Base-by-base conservation (phyloP, 2,797 vertebrate species). In the Sebastiscus albofasciatus region DNA sequence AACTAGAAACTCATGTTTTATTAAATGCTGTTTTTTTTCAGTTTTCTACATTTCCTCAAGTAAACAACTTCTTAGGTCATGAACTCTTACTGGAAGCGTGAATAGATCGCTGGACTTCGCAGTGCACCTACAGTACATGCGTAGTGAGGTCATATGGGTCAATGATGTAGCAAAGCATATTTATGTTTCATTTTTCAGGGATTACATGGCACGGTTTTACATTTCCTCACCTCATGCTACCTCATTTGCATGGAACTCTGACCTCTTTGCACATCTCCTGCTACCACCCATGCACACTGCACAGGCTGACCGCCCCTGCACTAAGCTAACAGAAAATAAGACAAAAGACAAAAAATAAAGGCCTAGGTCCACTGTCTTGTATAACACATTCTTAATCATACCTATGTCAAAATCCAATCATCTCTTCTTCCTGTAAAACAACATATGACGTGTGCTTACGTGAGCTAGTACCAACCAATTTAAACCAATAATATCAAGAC, bases 1-100 rank as follows among this genome's bases (percentile, higher is more conserved):
- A 72, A 77, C 56, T 1, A 72, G 27, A 72, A 26, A 27, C 9
- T 42, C 12, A 34, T 77, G 31, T 71, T 71, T 27, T 65, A 72
- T 77, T 55, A 12, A 77, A 72, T 1, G 22, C 12, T 6, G 4
- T 66, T 26, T 36, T n/a, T 59, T n/a, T 34, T 46, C 29, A 54
- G 16, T 29, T 55, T 18, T 39, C 39, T 10, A 29, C 42, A 69
- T 36, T 64, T 72, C 65, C n/a, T 61, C 2, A 1, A 29, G 24
- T 46, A 72, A 72, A 61, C 68, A 24, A 42, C 46, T 20, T 55
- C 33, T 68, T 0, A 34, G 42, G 34, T 82, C 34, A 11, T 20
- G 62, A 60, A 42, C 64, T 68, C 6, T 3, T 6, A 16, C 36
- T 24, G 10, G 54, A 54, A 13, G 31, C 10, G 22, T 11, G 42